Percentiles rank a stretch among this genome's conserved stretches.
These are phyloP conservation scores for Karalla daura DNA, from an alignment of 2,797 vertebrate genomes.

Conservation along the genomic window DNA sequence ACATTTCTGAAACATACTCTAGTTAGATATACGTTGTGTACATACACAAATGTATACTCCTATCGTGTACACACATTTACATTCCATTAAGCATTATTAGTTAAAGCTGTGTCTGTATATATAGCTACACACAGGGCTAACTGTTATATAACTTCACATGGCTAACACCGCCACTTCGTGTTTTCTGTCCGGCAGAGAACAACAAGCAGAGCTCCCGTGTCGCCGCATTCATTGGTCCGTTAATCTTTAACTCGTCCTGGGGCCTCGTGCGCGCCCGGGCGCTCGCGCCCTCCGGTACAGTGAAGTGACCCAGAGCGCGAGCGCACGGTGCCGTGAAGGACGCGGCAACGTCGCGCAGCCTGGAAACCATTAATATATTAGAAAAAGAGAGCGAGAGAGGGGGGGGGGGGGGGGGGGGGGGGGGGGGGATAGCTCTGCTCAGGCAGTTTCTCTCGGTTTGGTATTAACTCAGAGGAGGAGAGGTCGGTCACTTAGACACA, in stretches of 20 bases:
- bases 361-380: conserved; percentile 48
- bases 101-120: no score
- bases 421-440: no score
- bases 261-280: conserved; percentile 9
- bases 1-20: no score
- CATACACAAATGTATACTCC: no score
- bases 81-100: no score
- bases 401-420: no score
- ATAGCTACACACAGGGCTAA: no score
- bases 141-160: no score
- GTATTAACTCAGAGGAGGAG: conserved; percentile 61
- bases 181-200: conserved; percentile 12
- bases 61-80: no score
- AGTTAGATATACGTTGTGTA: no score
- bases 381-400: conserved; percentile 30
- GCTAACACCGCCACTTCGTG: not conserved
- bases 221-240: conserved; percentile 40
- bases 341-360: conserved; percentile 26
- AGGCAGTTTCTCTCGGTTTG: conserved; percentile 52
- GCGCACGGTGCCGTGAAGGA: conserved; percentile 66
- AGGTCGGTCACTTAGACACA: conserved; percentile 7
- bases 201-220: conserved; percentile 24
- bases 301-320: conserved; percentile 59
- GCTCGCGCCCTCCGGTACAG: conserved; percentile 41
- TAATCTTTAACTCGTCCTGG: conserved; percentile 66